phyloP scores from a whole-genome alignment of 2,797 vertebrate genomes.

The Anas acuta region DNA sequence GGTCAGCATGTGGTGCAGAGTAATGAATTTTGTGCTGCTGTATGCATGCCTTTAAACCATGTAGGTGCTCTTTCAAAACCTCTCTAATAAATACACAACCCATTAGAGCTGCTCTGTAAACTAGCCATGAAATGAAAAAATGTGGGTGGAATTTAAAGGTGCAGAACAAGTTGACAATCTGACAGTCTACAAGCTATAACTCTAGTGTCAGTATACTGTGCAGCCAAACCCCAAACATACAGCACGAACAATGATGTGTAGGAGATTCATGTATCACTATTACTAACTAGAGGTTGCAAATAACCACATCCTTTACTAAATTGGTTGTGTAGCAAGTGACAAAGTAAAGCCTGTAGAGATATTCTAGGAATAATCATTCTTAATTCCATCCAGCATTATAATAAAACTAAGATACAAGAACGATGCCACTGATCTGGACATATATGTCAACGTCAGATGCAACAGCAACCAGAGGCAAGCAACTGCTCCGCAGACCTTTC shows the following conservation, averaged over 20 bases:
- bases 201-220: background rate
- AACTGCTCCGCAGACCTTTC: background rate
- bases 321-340: background rate
- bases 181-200: background rate
- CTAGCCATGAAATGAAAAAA: background rate
- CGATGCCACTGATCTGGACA: background rate
- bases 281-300: background rate
- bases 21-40: background rate
- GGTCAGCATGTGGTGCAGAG: background rate
- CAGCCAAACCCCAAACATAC: background rate
- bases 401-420: background rate
- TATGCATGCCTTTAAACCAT: background rate
- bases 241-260: background rate
- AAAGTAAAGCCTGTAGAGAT: background rate
- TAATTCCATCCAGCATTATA: background rate
- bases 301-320: background rate
- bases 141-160: background rate
- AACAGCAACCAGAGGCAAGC: background rate
- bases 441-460: background rate
- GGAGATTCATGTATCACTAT: background rate
- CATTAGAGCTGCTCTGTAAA: constrained; percentile 6
- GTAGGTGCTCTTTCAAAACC: constrained; percentile 14
- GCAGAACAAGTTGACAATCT: background rate
- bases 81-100: background rate
- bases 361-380: background rate